Percentiles rank a stretch among this genome's conserved stretches.
Evolutionary conservation across 2,113 vertebrate genomes (phyloP).

Genomic region (Acinonyx jubatus): DNA sequence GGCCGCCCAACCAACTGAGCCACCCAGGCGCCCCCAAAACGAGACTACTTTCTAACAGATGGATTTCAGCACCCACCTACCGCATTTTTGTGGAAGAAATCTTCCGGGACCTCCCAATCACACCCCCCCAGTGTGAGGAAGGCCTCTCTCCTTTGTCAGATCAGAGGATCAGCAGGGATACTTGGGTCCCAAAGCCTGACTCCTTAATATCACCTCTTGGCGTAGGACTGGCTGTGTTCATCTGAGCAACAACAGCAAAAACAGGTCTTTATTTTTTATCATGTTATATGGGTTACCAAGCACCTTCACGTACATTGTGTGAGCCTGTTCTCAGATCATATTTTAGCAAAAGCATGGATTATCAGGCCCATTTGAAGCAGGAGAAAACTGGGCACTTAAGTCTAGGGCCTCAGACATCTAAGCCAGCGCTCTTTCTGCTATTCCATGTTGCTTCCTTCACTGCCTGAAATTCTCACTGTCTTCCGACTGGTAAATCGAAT

Average conservation of each 20-base stretch:
- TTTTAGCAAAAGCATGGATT: background rate
- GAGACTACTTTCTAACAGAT: background rate
- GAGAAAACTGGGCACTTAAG: background rate
- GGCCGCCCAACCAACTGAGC: too few relatives aligned
- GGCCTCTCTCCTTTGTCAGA: background rate
- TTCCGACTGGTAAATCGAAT: background rate
- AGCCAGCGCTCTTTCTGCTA: background rate
- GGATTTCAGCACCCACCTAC: background rate
- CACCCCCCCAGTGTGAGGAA: background rate
- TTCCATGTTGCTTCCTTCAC: background rate
- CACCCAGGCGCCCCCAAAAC: background rate
- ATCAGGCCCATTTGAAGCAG: background rate
- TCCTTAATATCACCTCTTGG: background rate
- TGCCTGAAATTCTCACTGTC: background rate
- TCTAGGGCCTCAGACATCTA: background rate
- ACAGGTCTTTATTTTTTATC: background rate
- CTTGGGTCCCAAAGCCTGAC: background rate
- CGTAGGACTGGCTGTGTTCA: background rate
- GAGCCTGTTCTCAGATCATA: background rate
- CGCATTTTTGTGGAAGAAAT: background rate
- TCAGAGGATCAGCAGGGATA: background rate
- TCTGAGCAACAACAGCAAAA: background rate
- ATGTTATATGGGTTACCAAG: background rate
- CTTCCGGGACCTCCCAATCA: background rate
- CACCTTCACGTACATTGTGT: background rate